Evolutionary conservation across 92 coral and sea anemone genomes (phyloP).

Genomic region (Porites divaricata): DNA sequence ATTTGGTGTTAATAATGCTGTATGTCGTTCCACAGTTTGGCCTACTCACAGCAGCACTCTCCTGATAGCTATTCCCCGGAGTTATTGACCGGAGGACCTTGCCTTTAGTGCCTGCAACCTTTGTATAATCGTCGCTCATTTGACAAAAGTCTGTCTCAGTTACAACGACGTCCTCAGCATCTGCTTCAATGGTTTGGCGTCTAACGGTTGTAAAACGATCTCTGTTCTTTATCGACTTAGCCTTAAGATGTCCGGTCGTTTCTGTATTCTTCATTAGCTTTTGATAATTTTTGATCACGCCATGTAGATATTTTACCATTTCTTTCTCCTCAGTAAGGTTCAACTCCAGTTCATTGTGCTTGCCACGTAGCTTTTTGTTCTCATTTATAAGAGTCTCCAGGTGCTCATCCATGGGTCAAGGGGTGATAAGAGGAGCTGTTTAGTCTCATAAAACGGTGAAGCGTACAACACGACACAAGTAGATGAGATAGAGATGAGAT

Average conservation of each 20-base stretch:
- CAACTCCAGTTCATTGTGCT: conserved; percentile 69
- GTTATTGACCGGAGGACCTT: not conserved
- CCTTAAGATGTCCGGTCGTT: conserved; percentile 45
- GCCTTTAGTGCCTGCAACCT: not conserved
- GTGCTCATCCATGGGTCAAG: conserved; percentile 62
- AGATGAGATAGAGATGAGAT: not conserved
- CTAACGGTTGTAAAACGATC: not conserved
- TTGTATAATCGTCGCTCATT: conserved; percentile 12
- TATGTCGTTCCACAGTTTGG: conserved; percentile 12
- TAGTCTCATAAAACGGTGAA: conserved; percentile 1
- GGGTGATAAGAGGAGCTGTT: conserved; percentile 15
- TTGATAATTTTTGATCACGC: conserved; percentile 93
- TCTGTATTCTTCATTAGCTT: conserved; percentile 66
- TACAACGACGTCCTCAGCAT: conserved; percentile 31
- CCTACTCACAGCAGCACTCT: not conserved
- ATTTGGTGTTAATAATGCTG: conserved; percentile 5
- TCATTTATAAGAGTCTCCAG: conserved; percentile 65
- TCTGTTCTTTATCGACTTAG: conserved; percentile 17
- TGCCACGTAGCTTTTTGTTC: conserved; percentile 72
- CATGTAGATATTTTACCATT: conserved; percentile 87
- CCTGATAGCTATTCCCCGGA: conserved; percentile 1
- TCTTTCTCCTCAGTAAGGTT: conserved; percentile 83
- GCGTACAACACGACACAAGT: not conserved
- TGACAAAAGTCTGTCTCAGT: conserved; percentile 8
- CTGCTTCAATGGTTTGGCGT: not conserved